These are phyloP conservation scores for Eurypyga helias DNA, from an alignment of 2,113 vertebrate species.

Conservation along the genomic window DNA sequence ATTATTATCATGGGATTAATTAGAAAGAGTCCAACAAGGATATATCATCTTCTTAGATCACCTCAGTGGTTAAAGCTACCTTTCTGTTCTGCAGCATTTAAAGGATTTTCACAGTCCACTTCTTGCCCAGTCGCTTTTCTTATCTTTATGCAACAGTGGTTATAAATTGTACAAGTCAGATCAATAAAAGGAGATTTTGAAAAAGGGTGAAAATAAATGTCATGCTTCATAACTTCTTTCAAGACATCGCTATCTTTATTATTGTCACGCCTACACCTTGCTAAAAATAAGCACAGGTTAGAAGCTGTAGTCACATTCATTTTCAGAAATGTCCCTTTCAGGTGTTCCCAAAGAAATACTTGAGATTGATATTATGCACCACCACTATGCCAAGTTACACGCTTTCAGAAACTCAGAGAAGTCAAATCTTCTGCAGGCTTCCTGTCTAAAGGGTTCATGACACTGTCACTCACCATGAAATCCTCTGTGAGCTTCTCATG, in stretches of 20 bases:
- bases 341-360: background rate
- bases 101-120: slow-evolving; percentile 37
- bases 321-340: slow-evolving; percentile 42
- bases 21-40: background rate
- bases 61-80: background rate
- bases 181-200: slow-evolving; percentile 61
- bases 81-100: slow-evolving; percentile 10
- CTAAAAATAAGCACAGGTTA: slow-evolving; percentile 54
- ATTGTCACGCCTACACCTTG: background rate
- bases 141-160: slow-evolving; percentile 7
- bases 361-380: background rate
- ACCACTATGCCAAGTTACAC: background rate
- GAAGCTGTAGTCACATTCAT: slow-evolving; percentile 32
- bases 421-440: background rate
- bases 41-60: background rate
- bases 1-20: background rate
- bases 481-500: background rate
- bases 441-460: background rate
- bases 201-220: slow-evolving; percentile 55
- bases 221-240: slow-evolving; percentile 47
- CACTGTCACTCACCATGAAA: background rate
- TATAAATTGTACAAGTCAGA: slow-evolving; percentile 42
- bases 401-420: background rate
- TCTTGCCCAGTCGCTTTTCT: background rate
- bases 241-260: slow-evolving; percentile 19